Percentiles rank a stretch among this genome's conserved stretches.
These are phyloP conservation scores for Apostichopus japonicus DNA, from an alignment of 35 echinoderm and acorn worm species.

Conservation along the genomic window DNA sequence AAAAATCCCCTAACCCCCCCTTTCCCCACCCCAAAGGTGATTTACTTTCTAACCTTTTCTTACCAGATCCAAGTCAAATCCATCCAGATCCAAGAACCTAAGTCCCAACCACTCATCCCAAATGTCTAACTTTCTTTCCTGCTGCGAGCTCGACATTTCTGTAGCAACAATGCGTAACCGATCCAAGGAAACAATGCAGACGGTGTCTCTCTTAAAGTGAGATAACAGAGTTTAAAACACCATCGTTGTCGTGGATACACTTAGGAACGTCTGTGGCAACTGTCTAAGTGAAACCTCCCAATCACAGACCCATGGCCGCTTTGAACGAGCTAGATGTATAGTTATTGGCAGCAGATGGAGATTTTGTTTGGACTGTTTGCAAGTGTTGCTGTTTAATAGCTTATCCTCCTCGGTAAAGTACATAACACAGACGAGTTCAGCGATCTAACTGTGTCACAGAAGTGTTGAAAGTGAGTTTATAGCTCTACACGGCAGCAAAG, in stretches of 20 bases:
- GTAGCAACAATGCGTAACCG: neutral
- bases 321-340: too few species aligned
- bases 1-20: too few species aligned
- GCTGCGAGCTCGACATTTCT: neutral
- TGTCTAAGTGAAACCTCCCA: too few species aligned
- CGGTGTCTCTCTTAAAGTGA: neutral
- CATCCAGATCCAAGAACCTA: neutral
- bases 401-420: too few species aligned
- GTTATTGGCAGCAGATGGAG: too few species aligned
- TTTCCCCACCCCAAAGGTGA: too few species aligned
- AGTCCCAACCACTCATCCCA: constrained; percentile 3
- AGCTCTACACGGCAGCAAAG: neutral
- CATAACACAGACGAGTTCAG: neutral
- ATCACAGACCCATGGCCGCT: too few species aligned
- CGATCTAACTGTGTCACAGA: neutral
- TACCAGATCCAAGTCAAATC: constrained; percentile 8
- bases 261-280: too few species aligned
- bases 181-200: neutral
- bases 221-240: neutral
- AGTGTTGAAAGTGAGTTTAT: neutral
- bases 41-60: neutral
- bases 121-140: neutral
- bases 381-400: too few species aligned
- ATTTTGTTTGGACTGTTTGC: too few species aligned
- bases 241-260: too few species aligned